Evolutionary conservation across 2,797 vertebrate species (phyloP).

Genomic region (Xenops minutus): DNA sequence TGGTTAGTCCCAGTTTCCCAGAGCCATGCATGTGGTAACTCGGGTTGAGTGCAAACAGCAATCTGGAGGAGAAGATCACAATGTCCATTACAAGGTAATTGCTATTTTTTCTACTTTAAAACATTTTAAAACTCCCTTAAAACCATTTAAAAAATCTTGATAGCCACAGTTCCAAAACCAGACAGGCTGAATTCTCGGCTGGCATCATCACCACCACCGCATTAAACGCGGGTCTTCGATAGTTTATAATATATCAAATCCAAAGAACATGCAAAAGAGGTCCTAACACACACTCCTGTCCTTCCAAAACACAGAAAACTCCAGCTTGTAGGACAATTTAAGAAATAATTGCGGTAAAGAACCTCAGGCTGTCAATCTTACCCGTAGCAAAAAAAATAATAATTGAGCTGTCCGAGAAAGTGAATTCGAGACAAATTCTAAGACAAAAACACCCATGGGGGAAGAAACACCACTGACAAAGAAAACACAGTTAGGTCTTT

Average conservation of each 20-base stretch:
- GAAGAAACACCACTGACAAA: background rate
- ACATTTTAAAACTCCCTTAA: background rate
- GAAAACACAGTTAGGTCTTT: background rate
- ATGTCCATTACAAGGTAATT: background rate
- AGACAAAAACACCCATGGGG: background rate
- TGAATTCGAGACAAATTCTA: constrained; percentile 3
- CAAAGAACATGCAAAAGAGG: background rate
- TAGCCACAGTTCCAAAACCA: background rate
- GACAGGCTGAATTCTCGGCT: background rate
- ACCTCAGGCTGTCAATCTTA: background rate
- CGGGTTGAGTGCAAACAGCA: background rate
- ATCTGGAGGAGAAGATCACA: background rate
- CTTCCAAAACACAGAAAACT: background rate
- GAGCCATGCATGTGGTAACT: background rate
- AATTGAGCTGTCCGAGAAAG: background rate
- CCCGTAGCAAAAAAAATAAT: background rate
- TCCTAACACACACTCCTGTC: background rate
- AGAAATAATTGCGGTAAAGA: background rate
- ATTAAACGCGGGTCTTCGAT: background rate
- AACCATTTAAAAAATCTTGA: background rate
- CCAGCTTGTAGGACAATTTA: background rate
- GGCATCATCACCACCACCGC: background rate
- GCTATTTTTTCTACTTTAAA: background rate
- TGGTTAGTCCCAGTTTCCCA: background rate
- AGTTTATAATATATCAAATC: background rate